Evolutionary conservation across 2,888 invertebrate genomes (phyloP).

Genomic region (Exocentrus adspersus): DNA sequence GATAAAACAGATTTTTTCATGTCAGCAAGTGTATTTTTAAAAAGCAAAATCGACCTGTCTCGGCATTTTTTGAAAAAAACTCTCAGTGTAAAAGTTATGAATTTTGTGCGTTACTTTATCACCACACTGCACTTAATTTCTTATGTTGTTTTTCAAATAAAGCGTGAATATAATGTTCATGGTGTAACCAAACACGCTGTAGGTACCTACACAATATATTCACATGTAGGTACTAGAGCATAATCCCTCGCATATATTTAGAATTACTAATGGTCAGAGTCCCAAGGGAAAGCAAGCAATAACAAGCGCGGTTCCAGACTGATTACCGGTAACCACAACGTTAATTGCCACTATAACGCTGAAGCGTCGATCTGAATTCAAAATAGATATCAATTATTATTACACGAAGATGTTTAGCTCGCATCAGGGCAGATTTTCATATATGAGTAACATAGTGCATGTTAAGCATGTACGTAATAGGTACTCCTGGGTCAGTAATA

Average conservation of each 20-base stretch:
- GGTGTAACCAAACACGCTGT: not conserved
- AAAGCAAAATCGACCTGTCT: too few relatives aligned
- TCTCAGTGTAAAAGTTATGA: too few relatives aligned
- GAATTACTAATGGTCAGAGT: slow-evolving; percentile 9
- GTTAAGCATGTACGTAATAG: too few relatives aligned
- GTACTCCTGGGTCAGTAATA: too few relatives aligned
- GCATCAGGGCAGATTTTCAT: slow-evolving; percentile 3
- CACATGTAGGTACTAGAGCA: not conserved
- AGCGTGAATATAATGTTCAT: too few relatives aligned
- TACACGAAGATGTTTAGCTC: slow-evolving; percentile 1
- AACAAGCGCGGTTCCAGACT: slow-evolving; percentile 56
- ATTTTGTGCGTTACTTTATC: too few relatives aligned
- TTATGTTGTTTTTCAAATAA: too few relatives aligned
- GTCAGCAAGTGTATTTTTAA: too few relatives aligned
- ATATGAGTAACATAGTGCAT: too few relatives aligned
- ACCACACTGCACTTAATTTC: too few relatives aligned
- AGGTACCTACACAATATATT: not conserved
- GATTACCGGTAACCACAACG: slow-evolving; percentile 62
- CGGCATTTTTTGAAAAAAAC: too few relatives aligned
- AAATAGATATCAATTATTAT: slow-evolving; percentile 48
- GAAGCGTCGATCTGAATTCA: slow-evolving; percentile 58
- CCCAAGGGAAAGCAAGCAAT: slow-evolving; percentile 37
- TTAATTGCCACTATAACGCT: slow-evolving; percentile 60
- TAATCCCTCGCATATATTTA: slow-evolving; percentile 15
- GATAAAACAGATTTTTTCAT: too few relatives aligned